Base-by-base conservation (phyloP, 92 coral and sea anemone species). In the Metridium senile region DNA sequence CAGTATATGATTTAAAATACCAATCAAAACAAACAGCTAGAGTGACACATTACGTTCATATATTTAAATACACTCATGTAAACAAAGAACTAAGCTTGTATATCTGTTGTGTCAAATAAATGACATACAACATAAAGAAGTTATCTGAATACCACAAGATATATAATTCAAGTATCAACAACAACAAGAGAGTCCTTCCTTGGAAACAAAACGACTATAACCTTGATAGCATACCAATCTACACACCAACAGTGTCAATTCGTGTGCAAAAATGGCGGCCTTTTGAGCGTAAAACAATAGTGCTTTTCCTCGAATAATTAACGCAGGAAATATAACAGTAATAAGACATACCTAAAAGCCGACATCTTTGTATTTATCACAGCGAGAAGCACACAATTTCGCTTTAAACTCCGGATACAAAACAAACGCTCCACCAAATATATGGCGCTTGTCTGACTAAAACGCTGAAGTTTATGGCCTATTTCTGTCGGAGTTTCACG, bases 271-370 rank as follows among this genome's bases (percentile, higher is more conserved):
- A 39, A 39, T 39, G 6, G 49, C 49, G 49, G 49, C 49, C 49
- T 39, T 39, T 39, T 13, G 49, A 39, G 49, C 49, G 49, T 4
- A 4, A 13, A 39, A 39, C 6, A 4, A 6, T 6, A 39, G 49
- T 39, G 13, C 13, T 39, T 39, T 39, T 6, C 49, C 13, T 39
- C 49, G 13, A 4, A 6, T 6, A 39, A 4, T 39, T 39, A 39
- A 39, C 49, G 8, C 6, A 39, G 49, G 49, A 39, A 39, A 31
- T 63, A 13, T 20, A n/a, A 28, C 11, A 31, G 21, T 3, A 11
- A 13, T 19, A n/a, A 63, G 27, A 31, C 69, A 2, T 63, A 63
- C 69, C 69, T 63, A 63, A 63, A 63, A 28, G 69, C 69, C 43
- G 69, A 63, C 69, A 63, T 63, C 22, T 22, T 22, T 29, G 30